phyloP scores from a whole-genome alignment of 2,888 invertebrate species.

The Eilema griseolum region DNA sequence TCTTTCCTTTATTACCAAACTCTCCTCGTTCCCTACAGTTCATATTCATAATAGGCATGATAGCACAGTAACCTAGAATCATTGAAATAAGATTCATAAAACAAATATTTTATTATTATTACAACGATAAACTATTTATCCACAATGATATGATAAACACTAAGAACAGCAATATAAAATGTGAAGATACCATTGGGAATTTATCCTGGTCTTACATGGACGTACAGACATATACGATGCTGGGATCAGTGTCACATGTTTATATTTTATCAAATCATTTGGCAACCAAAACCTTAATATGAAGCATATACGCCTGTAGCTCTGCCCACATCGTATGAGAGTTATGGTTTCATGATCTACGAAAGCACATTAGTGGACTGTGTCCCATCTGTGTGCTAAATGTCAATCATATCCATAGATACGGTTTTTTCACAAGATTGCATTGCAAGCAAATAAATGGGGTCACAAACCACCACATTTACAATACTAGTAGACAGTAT shows the following conservation, averaged over 20 bases:
- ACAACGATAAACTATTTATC: not conserved
- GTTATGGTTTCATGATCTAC: not conserved
- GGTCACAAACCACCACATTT: too few species aligned
- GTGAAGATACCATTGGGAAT: not conserved
- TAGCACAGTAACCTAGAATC: not conserved
- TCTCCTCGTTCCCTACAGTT: not conserved
- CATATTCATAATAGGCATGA: slow-evolving; percentile 1
- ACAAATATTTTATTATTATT: not conserved
- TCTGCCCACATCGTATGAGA: not conserved
- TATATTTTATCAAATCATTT: not conserved
- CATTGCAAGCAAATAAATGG: too few species aligned
- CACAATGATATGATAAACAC: not conserved
- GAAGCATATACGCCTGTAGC: not conserved
- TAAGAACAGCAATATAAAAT: not conserved
- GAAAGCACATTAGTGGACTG: not conserved
- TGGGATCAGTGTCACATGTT: not conserved
- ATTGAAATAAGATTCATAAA: not conserved
- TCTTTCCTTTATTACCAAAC: not conserved
- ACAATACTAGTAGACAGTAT: too few species aligned
- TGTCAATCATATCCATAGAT: not conserved
- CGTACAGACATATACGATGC: not conserved
- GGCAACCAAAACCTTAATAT: too few species aligned
- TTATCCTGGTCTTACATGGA: not conserved
- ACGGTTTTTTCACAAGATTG: too few species aligned
- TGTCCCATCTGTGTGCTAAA: not conserved